Conservation (phyloP, 1,140 invertebrate genomes). For the Mizuhopecten yessoensis region DNA sequence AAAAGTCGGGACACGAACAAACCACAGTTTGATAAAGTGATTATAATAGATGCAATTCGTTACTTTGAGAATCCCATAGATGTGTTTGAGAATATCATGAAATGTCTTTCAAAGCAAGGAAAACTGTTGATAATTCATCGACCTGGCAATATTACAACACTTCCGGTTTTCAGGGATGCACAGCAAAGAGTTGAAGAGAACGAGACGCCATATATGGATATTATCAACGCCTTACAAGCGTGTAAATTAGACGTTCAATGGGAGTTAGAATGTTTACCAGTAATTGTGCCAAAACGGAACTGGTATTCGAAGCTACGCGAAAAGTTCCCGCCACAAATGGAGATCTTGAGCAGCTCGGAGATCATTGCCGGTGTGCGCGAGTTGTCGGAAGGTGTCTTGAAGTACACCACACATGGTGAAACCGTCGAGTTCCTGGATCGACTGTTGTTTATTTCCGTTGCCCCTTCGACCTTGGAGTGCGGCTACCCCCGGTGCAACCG, state of each 20-base stretch:
- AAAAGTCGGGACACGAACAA: slow-evolving; percentile 65
- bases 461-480: slow-evolving; percentile 63
- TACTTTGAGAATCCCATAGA: slow-evolving; percentile 76
- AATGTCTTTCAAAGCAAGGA: slow-evolving; percentile 68
- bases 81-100: slow-evolving; percentile 74
- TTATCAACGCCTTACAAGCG: slow-evolving; percentile 77
- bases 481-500: slow-evolving; percentile 72
- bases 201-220: slow-evolving; percentile 76
- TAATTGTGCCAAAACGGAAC: slow-evolving; percentile 78
- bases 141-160: slow-evolving; percentile 73
- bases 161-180: slow-evolving; percentile 76
- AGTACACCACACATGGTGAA: slow-evolving; percentile 77
- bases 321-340: slow-evolving; percentile 79
- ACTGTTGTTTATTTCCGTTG: slow-evolving; percentile 79
- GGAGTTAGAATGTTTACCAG: slow-evolving; percentile 80
- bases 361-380: slow-evolving; percentile 78
- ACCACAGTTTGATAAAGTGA: slow-evolving; percentile 75
- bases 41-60: slow-evolving; percentile 76
- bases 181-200: slow-evolving; percentile 75
- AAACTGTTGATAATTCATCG: slow-evolving; percentile 78
- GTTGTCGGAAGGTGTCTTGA: slow-evolving; percentile 80
- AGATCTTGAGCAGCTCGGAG: slow-evolving; percentile 77
- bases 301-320: slow-evolving; percentile 81
- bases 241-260: slow-evolving; percentile 78
- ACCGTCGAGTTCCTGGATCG: slow-evolving; percentile 77